A percentile compares a stretch with the other conserved stretches of the same genome.
Evolutionary conservation across 2,113 vertebrate genomes (phyloP).

Genomic region (Epinephelus moara): DNA sequence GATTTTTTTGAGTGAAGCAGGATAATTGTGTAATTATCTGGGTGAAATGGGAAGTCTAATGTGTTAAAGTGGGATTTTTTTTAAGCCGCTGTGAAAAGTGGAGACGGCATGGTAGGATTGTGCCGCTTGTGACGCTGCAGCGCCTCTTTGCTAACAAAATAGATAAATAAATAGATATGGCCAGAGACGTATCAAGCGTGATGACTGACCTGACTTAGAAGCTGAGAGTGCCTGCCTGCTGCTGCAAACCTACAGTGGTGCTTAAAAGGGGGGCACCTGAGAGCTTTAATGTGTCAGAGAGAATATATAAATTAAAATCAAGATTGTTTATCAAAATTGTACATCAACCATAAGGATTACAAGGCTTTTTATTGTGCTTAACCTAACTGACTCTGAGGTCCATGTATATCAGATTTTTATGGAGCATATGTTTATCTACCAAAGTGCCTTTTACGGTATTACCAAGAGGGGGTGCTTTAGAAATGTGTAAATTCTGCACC

Average conservation of each 20-base stretch:
- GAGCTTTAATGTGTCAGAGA: too few relatives aligned
- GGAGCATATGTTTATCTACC: too few relatives aligned
- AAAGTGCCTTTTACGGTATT: too few relatives aligned
- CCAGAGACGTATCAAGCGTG: constrained; percentile 63
- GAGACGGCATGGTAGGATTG: constrained; percentile 43
- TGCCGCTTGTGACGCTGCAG: constrained; percentile 79
- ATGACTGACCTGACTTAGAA: constrained; percentile 16
- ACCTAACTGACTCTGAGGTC: too few relatives aligned
- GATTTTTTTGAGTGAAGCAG: constrained; percentile 92
- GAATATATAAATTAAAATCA: too few relatives aligned
- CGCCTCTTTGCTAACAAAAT: constrained; percentile 69
- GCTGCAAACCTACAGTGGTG: background rate
- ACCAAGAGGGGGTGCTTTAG: too few relatives aligned
- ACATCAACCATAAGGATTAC: too few relatives aligned
- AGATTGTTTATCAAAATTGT: too few relatives aligned
- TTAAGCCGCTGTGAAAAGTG: constrained; percentile 84
- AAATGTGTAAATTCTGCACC: too few relatives aligned
- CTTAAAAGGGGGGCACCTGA: too few relatives aligned
- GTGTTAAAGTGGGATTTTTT: constrained; percentile 93
- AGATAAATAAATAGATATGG: constrained; percentile 66
- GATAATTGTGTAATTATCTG: constrained; percentile 98
- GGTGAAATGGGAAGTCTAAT: constrained; percentile 95
- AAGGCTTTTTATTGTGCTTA: too few relatives aligned
- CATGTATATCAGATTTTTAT: too few relatives aligned
- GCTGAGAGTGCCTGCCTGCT: background rate